Conservation (phyloP, 2,888 invertebrate genomes). For the Lasius platythorax region DNA sequence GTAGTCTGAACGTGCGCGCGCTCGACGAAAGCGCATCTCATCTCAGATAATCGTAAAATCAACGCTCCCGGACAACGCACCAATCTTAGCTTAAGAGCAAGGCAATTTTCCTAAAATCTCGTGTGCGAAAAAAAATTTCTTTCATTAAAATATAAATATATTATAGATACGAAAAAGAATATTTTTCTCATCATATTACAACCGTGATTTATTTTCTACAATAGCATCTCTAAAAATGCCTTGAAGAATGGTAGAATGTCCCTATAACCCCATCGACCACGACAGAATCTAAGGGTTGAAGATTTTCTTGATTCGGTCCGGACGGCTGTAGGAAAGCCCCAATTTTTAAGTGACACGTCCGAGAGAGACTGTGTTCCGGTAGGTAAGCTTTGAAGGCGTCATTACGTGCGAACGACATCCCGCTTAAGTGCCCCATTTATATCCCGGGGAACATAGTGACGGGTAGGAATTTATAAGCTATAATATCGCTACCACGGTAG, state of each 20-base stretch:
- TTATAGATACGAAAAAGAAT: background rate
- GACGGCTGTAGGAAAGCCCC: conserved; percentile 57
- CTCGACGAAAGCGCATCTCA: conserved; percentile 59
- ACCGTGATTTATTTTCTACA: background rate
- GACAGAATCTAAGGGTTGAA: background rate
- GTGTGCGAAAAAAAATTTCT: background rate
- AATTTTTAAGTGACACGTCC: conserved; percentile 62
- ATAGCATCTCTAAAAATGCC: background rate
- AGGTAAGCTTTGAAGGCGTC: conserved; percentile 79
- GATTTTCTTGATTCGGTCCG: conserved; percentile 19
- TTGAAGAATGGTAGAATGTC: background rate
- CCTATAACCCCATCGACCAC: background rate
- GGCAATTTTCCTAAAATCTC: conserved; percentile 59
- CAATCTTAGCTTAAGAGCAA: conserved; percentile 60
- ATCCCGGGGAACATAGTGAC: conserved; percentile 70
- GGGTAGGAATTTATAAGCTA: conserved; percentile 83
- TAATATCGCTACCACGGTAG: conserved; percentile 83
- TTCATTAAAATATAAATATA: background rate
- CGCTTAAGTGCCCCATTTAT: conserved; percentile 80
- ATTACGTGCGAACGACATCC: conserved; percentile 80
- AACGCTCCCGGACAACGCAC: conserved; percentile 42
- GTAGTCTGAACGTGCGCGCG: conserved; percentile 59
- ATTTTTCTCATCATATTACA: background rate
- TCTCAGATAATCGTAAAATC: conserved; percentile 55
- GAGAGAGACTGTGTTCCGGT: conserved; percentile 67